These are phyloP conservation scores for Ornithoptera alexandrae DNA, from an alignment of 2,888 invertebrate genomes.

Conservation along the genomic window DNA sequence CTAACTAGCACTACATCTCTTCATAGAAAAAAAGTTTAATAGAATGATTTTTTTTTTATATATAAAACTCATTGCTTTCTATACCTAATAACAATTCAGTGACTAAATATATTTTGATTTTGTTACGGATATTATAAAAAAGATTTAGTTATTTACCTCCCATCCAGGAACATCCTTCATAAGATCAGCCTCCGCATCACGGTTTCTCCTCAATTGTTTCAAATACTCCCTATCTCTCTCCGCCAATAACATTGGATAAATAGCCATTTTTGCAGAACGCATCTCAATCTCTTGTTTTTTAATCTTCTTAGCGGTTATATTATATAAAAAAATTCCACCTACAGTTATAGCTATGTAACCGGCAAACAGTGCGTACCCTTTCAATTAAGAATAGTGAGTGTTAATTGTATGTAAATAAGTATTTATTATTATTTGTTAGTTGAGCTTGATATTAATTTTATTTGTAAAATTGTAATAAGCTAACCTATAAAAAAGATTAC, in stretches of 20 bases:
- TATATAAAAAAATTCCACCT: slow-evolving; percentile 79
- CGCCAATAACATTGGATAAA: slow-evolving; percentile 88
- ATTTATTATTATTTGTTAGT: neutral
- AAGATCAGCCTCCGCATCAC: slow-evolving; percentile 90
- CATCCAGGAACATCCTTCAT: slow-evolving; percentile 96
- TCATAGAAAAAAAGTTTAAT: too few species aligned
- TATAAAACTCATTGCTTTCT: too few species aligned
- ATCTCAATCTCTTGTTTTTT: slow-evolving; percentile 84
- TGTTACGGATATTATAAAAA: too few species aligned
- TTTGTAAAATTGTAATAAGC: slow-evolving; percentile 4
- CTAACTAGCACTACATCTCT: too few species aligned
- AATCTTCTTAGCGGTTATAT: slow-evolving; percentile 74
- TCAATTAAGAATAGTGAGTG: slow-evolving; percentile 32
- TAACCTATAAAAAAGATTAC: slow-evolving; percentile 61
- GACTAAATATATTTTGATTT: too few species aligned
- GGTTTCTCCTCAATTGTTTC: slow-evolving; percentile 87
- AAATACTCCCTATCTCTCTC: slow-evolving; percentile 92
- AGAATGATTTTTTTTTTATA: too few species aligned
- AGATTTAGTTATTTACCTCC: slow-evolving; percentile 77
- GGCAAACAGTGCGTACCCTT: slow-evolving; percentile 83
- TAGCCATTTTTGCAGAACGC: slow-evolving; percentile 87
- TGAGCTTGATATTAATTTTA: neutral
- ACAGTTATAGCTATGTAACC: slow-evolving; percentile 81
- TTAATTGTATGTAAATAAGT: neutral
- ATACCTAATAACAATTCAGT: too few species aligned